These are phyloP conservation scores for Taeniopygia guttata DNA, from an alignment of 2,797 vertebrate species.

Conservation along the genomic window DNA sequence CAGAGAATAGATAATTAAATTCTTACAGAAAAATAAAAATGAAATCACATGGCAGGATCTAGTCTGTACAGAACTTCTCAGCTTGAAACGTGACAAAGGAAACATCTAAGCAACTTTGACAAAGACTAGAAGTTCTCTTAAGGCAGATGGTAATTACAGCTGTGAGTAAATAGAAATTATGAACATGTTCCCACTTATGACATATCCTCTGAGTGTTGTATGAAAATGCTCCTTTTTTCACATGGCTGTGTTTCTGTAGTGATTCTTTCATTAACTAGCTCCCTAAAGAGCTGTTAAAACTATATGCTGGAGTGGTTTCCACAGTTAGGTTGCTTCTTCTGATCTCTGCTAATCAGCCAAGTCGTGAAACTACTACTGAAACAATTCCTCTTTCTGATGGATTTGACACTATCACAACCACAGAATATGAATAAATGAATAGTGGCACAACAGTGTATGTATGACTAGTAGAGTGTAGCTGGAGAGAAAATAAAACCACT, in stretches of 20 bases:
- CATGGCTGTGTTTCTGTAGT: slow-evolving; percentile 66
- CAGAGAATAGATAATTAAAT: slow-evolving; percentile 57
- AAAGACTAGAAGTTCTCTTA: slow-evolving; percentile 48
- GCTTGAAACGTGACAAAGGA: slow-evolving; percentile 47
- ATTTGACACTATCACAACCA: slow-evolving; percentile 71
- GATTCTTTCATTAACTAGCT: slow-evolving; percentile 77
- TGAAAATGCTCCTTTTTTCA: slow-evolving; percentile 56
- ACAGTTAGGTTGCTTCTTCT: slow-evolving; percentile 67
- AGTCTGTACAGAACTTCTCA: slow-evolving; percentile 33
- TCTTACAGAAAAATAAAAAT: slow-evolving; percentile 36
- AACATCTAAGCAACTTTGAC: slow-evolving; percentile 58
- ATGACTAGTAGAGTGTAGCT: not conserved
- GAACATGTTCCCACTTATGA: slow-evolving; percentile 64
- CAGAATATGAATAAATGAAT: slow-evolving; percentile 64
- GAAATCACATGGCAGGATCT: slow-evolving; percentile 36
- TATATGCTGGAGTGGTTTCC: slow-evolving; percentile 69
- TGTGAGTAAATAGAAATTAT: slow-evolving; percentile 74
- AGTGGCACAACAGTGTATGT: not conserved
- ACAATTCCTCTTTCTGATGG: slow-evolving; percentile 72
- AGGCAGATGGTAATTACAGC: slow-evolving; percentile 69
- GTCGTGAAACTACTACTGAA: slow-evolving; percentile 67
- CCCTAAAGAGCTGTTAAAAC: slow-evolving; percentile 76
- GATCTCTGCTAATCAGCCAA: slow-evolving; percentile 76
- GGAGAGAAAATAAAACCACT: slow-evolving; percentile 51
- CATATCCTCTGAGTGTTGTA: slow-evolving; percentile 62